Conservation (phyloP, 2,888 invertebrate genomes). For the Agrochola macilenta region DNA sequence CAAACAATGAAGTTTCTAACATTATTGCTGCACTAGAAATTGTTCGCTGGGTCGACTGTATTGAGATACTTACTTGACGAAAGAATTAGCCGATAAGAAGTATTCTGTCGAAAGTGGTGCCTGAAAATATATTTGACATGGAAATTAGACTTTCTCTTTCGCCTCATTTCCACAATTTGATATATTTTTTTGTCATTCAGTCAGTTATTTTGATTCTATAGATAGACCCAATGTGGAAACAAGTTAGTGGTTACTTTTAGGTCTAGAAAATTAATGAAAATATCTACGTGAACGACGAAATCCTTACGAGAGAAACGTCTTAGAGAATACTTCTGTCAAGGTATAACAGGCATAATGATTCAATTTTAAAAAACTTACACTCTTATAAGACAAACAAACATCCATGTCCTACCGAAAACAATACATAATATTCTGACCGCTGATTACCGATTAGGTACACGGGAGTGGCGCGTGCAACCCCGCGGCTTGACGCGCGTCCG, state of each 20-base stretch:
- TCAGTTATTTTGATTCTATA: background rate
- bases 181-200: background rate
- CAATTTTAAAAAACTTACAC: background rate
- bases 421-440: slow-evolving; percentile 41
- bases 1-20: slow-evolving; percentile 59
- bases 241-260: background rate
- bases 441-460: slow-evolving; percentile 72
- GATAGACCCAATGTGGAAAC: background rate
- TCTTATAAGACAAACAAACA: background rate
- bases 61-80: slow-evolving; percentile 8
- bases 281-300: background rate
- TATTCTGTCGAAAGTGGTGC: background rate
- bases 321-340: background rate
- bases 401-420: slow-evolving; percentile 10
- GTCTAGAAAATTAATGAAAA: background rate
- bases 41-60: slow-evolving; percentile 4
- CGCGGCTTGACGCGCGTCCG: slow-evolving; percentile 28
- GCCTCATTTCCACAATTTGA: background rate
- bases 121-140: slow-evolving; percentile 13
- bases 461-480: slow-evolving; percentile 67
- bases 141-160: slow-evolving; percentile 30
- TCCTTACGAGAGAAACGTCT: background rate
- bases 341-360: background rate
- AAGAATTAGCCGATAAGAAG: background rate
- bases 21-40: slow-evolving; percentile 51